phyloP scores from a whole-genome alignment of 2,113 vertebrate species.

The Semicossyphus pulcher region DNA sequence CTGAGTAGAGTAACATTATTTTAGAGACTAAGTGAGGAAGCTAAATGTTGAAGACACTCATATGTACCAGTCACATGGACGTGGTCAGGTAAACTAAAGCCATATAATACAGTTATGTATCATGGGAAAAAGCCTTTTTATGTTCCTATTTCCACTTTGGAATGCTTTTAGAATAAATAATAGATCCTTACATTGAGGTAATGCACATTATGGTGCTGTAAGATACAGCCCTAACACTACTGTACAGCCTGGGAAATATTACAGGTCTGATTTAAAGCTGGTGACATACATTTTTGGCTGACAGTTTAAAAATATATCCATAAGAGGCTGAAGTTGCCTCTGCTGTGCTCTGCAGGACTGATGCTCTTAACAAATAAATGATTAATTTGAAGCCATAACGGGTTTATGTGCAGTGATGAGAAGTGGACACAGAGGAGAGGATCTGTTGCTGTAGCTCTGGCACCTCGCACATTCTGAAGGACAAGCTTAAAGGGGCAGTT shows the following conservation, averaged over 20 bases:
- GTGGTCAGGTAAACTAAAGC: neutral
- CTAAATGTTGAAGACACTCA: neutral
- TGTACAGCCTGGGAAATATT: constrained; percentile 20
- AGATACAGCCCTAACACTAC: neutral
- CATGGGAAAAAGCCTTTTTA: constrained; percentile 46
- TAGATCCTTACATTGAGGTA: constrained; percentile 36
- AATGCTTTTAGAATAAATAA: constrained; percentile 45
- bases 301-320: constrained; percentile 31
- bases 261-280: constrained; percentile 24
- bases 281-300: constrained; percentile 20
- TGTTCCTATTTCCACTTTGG: constrained; percentile 22
- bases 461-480: constrained; percentile 11
- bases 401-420: constrained; percentile 28
- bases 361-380: constrained; percentile 47
- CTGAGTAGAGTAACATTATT: neutral
- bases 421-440: constrained; percentile 25
- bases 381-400: constrained; percentile 29
- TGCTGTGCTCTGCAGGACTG: constrained; percentile 15
- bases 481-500: neutral
- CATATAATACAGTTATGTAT: constrained; percentile 21
- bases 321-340: constrained; percentile 3
- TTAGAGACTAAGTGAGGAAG: constrained; percentile 11
- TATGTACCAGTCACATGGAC: neutral
- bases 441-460: constrained; percentile 15
- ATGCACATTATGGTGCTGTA: neutral